A percentile compares a stretch with the other conserved stretches of the same genome.
These are phyloP conservation scores for Molossus alvarezi DNA, from an alignment of 2,797 vertebrate genomes.

Conservation along the genomic window DNA sequence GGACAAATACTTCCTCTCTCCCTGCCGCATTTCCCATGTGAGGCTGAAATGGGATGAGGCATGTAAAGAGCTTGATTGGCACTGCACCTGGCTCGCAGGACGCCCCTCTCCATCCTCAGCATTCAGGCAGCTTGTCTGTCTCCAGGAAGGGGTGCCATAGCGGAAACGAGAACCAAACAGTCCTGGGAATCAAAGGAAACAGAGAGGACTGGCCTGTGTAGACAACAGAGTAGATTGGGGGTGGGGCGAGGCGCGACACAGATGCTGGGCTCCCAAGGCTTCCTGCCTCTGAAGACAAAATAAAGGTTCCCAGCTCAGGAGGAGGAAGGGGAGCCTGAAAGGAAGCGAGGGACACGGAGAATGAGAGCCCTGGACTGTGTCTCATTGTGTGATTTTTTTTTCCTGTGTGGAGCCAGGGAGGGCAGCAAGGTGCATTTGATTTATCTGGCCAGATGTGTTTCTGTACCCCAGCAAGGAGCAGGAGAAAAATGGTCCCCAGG, in stretches of 20 bases:
- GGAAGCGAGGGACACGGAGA: not conserved
- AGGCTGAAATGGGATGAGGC: not conserved
- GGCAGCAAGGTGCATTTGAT: not conserved
- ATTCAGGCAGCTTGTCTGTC: not conserved
- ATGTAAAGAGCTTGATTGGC: not conserved
- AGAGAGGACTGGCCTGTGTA: not conserved
- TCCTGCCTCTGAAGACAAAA: not conserved
- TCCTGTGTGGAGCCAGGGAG: not conserved
- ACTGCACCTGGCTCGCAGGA: not conserved
- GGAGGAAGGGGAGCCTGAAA: not conserved
- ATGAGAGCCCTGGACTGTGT: not conserved
- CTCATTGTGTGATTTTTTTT: not conserved
- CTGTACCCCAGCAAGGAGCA: not conserved
- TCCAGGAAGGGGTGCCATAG: not conserved
- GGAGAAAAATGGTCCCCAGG: not conserved
- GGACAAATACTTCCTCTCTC: not conserved
- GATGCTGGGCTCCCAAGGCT: not conserved
- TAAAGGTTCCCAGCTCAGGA: not conserved
- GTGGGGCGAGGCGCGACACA: fast-evolving
- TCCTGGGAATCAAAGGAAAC: not conserved
- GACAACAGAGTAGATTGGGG: not conserved
- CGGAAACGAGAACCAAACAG: not conserved
- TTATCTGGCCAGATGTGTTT: not conserved
- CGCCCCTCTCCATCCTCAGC: not conserved
- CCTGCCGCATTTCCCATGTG: not conserved